Conservation (phyloP, 2,113 vertebrate species). For the Notechis scutatus region DNA sequence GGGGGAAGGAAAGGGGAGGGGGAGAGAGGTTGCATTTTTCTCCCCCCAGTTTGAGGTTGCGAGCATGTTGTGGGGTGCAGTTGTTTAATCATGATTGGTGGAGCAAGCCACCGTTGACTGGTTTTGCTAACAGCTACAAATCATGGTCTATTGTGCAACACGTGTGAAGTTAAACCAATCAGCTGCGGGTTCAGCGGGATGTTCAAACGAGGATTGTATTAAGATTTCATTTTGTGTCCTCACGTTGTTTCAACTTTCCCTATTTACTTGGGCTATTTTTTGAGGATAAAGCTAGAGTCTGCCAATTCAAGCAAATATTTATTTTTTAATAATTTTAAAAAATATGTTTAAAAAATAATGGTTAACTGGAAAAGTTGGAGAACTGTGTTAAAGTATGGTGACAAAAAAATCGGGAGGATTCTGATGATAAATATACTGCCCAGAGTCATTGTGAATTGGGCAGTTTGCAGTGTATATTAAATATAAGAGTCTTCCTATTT, state of each 20-base stretch:
- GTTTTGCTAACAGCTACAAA: not conserved
- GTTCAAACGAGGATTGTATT: not conserved
- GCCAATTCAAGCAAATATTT: not conserved
- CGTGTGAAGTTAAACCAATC: not conserved
- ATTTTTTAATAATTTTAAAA: not conserved
- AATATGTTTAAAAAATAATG: not conserved
- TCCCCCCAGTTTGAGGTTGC: not conserved
- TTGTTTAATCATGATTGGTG: not conserved
- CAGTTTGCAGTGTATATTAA: not conserved
- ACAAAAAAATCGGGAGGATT: not conserved
- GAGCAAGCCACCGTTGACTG: not conserved
- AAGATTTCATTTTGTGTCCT: not conserved
- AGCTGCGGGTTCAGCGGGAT: not conserved
- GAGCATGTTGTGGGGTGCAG: not conserved
- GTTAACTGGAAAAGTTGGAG: not conserved
- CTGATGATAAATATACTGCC: too few species aligned
- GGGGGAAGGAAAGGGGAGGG: too few species aligned
- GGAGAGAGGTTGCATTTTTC: not conserved
- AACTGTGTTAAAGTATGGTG: not conserved
- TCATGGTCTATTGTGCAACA: not conserved
- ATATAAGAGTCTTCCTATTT: not conserved
- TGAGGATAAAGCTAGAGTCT: not conserved
- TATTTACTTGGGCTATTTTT: not conserved
- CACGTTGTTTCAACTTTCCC: not conserved
- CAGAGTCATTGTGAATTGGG: too few species aligned